Percentiles rank a stretch among this genome's conserved stretches.
Evolutionary conservation across 2,113 vertebrate genomes (phyloP).

Genomic region (Hyperoodon ampullatus): DNA sequence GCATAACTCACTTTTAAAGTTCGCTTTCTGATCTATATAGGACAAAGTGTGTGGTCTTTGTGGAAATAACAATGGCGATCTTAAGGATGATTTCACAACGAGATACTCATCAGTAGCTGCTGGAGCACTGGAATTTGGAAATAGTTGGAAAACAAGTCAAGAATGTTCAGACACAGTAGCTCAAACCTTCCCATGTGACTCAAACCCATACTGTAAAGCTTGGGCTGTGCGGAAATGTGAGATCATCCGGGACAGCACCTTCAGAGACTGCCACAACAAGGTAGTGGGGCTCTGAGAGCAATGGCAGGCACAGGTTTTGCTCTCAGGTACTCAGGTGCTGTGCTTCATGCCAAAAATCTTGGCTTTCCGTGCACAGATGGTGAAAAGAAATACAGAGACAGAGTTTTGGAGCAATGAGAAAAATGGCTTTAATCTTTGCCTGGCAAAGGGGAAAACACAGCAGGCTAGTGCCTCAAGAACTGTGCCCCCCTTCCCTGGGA

Average conservation of each 20-base stretch:
- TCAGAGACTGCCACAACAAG: constrained; percentile 88
- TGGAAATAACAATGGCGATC: constrained; percentile 90
- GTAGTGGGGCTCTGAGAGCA: constrained; percentile 67
- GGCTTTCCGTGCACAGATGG: too few species aligned
- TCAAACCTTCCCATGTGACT: constrained; percentile 89
- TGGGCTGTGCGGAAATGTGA: constrained; percentile 90
- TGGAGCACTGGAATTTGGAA: constrained; percentile 87
- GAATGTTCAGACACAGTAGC: constrained; percentile 86
- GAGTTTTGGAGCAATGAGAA: too few species aligned
- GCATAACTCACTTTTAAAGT: neutral
- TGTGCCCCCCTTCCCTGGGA: too few species aligned
- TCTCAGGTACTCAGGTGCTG: neutral
- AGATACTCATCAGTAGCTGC: constrained; percentile 76
- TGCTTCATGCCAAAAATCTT: neutral
- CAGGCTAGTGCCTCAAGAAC: too few species aligned
- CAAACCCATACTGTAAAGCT: constrained; percentile 88
- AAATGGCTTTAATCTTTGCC: too few species aligned
- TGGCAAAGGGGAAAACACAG: too few species aligned
- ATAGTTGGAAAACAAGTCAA: constrained; percentile 88
- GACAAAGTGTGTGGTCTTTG: constrained; percentile 89
- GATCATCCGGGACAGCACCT: constrained; percentile 86
- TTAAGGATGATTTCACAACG: constrained; percentile 89
- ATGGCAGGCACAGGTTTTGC: rapidly evolving
- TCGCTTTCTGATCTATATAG: constrained; percentile 71
- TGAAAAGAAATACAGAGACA: too few species aligned